Conservation (phyloP, 2,888 invertebrate genomes). For the Lycaena phlaeas region DNA sequence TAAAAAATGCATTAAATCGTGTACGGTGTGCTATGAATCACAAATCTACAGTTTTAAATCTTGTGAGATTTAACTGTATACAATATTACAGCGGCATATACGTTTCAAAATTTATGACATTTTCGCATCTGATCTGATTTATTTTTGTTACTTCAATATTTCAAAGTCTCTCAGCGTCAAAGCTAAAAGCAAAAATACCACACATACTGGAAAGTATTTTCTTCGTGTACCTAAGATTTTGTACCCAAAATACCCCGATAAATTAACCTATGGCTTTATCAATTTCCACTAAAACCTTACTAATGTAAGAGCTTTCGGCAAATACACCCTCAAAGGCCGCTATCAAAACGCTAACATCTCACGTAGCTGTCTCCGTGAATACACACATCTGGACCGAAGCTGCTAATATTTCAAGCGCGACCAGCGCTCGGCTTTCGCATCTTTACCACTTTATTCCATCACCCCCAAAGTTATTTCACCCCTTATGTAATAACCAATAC, state of each 20-base stretch:
- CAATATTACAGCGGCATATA: no score
- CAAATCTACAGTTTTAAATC: no score
- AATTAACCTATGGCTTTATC: slow-evolving; percentile 14
- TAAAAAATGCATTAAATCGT: no score
- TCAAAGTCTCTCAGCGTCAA: no score
- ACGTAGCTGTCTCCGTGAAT: slow-evolving; percentile 48
- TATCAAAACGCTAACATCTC: slow-evolving; percentile 60
- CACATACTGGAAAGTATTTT: no score
- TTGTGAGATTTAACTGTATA: no score
- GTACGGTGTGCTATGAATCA: no score
- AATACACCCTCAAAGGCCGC: slow-evolving; percentile 42
- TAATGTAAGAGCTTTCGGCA: slow-evolving; percentile 22
- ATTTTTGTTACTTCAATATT: no score
- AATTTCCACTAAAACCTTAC: slow-evolving; percentile 18
- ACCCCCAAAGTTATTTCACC: neutral
- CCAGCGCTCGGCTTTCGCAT: slow-evolving; percentile 49
- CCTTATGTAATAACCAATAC: slow-evolving; percentile 21
- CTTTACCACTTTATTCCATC: slow-evolving; percentile 31
- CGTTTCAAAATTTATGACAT: no score
- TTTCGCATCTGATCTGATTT: no score
- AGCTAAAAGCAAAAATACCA: no score
- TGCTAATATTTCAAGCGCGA: slow-evolving; percentile 66
- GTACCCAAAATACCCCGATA: neutral
- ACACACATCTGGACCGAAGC: slow-evolving; percentile 54
- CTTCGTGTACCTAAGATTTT: no score